These are phyloP conservation scores for Choloepus hoffmanni DNA, from an alignment of 2,113 vertebrate genomes.

Conservation along the genomic window DNA sequence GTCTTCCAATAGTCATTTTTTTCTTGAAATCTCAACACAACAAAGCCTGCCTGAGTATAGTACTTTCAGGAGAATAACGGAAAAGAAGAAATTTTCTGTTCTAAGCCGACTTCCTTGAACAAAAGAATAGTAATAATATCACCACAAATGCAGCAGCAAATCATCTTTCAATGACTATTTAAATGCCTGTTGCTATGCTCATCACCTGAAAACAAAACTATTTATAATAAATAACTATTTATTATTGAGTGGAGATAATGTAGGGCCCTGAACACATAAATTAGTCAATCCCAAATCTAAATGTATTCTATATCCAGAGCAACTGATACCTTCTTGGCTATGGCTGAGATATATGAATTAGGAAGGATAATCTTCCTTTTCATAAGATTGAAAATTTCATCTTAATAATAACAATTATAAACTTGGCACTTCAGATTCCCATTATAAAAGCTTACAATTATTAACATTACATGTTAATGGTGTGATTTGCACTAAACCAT, in stretches of 20 bases:
- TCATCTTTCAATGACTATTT: not conserved
- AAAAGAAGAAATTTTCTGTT: not conserved
- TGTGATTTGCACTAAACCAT: not conserved
- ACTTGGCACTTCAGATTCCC: not conserved
- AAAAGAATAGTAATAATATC: not conserved
- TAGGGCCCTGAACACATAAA: not conserved
- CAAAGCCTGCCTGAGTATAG: not conserved
- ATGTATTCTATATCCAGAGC: not conserved
- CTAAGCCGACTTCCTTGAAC: not conserved
- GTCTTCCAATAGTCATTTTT: not conserved
- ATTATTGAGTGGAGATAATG: not conserved
- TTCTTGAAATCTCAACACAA: not conserved
- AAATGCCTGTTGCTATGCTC: not conserved
- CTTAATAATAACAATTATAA: conserved; percentile 37
- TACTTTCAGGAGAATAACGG: conserved; percentile 9
- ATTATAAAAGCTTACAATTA: not conserved
- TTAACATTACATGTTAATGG: not conserved
- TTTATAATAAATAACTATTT: not conserved
- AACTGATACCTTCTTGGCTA: conserved; percentile 32
- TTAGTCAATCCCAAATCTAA: not conserved
- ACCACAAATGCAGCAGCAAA: not conserved
- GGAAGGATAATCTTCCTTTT: not conserved
- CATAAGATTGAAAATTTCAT: conserved; percentile 34
- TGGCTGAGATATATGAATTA: not conserved
- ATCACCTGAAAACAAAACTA: conserved; percentile 41